Evolutionary conservation across 2,888 invertebrate species (phyloP), one percentile per base, ranked within the genome.

Genomic region (Yponomeuta sedellus): DNA sequence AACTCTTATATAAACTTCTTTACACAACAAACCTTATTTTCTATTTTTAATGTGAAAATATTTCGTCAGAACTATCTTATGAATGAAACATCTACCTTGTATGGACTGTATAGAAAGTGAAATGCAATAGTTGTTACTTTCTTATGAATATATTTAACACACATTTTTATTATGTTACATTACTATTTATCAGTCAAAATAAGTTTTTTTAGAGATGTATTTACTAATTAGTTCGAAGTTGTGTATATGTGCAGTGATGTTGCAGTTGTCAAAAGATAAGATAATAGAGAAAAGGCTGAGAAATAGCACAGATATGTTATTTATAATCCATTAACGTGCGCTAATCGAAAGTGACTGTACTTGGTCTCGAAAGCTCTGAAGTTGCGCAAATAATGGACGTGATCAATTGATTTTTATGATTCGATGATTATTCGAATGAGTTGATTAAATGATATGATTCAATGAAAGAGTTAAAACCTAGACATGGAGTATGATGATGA

Each of bases 21-120:
- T 87, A 89, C 85, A 91, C 87, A 90, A 88, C 89, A 90, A 88
- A 88, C 84, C 88, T 89, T 89, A 90, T 63, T 66, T 84, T 89
- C 88, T 76, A 77, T 83, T 86, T 88, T 52, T 77, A 83, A 87
- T 88, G 89, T 88, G 90, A 91, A 91, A 91, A 89, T 89, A 89
- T 88, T 85, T 86, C 80, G 82, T 85, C 87, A 85, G 82, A 85
- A 85, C 85, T 85, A 87, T 44, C 52, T 52, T 22, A 64, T 85
- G 86, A 81, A 81, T 79, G 80, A 85, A 81, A 78, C 76, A 82
- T 79, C 78, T 82, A 86, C 82, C 83, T 75, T 82, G 83, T 86
- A 88, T 85, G 87, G 87, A 88, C 88, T 88, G 86, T 88, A 86
- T 86, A 88, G 88, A 88, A 90, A 89, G 80, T 85, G 87, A 91